Conservation (phyloP, 2,797 vertebrate species). For the Perdix hodgsoniae region DNA sequence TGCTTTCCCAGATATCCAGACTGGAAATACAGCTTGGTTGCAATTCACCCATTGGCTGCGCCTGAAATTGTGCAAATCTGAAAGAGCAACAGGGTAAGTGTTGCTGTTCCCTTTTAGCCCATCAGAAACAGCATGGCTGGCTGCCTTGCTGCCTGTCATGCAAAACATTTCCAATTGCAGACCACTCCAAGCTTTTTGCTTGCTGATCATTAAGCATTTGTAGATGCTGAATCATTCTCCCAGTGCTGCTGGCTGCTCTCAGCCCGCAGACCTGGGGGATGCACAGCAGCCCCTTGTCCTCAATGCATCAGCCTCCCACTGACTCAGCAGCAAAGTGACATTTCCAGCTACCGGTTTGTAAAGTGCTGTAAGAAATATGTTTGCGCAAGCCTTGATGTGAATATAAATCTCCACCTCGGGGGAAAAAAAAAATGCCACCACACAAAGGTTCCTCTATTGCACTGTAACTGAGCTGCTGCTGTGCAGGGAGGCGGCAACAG, state of each 20-base stretch:
- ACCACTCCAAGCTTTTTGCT: background rate
- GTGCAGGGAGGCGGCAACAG: background rate
- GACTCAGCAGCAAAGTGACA: background rate
- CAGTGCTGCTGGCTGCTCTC: background rate
- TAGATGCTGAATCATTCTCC: background rate
- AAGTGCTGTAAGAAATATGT: background rate
- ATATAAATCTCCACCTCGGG: background rate
- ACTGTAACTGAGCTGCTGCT: rapidly evolving
- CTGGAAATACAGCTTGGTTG: background rate
- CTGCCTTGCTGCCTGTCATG: background rate
- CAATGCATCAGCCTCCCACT: background rate
- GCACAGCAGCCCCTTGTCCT: background rate
- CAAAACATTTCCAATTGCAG: background rate
- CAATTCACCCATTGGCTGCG: background rate
- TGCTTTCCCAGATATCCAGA: background rate
- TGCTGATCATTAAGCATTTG: background rate
- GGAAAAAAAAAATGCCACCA: background rate
- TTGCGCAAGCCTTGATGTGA: rapidly evolving
- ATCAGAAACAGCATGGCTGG: background rate
- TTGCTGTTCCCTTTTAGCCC: background rate
- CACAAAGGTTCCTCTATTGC: constrained; percentile 10
- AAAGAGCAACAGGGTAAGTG: background rate
- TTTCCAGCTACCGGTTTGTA: background rate
- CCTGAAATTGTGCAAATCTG: background rate
- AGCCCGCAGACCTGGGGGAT: background rate